Conservation (phyloP, 1,140 invertebrate genomes). For the Bombus confusus region DNA sequence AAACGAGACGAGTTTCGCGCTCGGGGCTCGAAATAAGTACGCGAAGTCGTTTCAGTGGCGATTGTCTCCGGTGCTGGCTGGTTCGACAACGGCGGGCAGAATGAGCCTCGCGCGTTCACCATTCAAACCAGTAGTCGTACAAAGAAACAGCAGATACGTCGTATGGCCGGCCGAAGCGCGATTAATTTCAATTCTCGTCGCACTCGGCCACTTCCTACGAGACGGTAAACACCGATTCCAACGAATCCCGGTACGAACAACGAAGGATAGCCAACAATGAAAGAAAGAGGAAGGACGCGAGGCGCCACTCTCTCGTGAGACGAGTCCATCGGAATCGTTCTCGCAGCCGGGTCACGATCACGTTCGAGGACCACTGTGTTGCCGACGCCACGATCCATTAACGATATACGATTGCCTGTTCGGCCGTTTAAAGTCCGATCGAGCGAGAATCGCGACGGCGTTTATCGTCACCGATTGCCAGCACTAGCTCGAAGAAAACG, state of each 20-base stretch:
- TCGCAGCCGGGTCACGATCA: slow-evolving; percentile 54
- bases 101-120: background rate
- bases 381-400: slow-evolving; percentile 51
- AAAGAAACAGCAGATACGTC: background rate
- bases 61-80: background rate
- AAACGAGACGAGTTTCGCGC: slow-evolving; percentile 8
- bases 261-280: background rate
- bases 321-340: slow-evolving; percentile 57
- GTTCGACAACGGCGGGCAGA: background rate
- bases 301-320: slow-evolving; percentile 49
- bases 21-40: slow-evolving; percentile 12
- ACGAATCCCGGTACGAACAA: slow-evolving; percentile 51
- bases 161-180: background rate
- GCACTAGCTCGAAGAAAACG: background rate
- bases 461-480: background rate
- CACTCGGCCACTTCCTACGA: slow-evolving; percentile 57
- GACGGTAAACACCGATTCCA: slow-evolving; percentile 40
- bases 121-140: slow-evolving; percentile 32
- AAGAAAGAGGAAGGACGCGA: slow-evolving; percentile 21
- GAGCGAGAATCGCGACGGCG: background rate
- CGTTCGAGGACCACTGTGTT: background rate
- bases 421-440: slow-evolving; percentile 3
- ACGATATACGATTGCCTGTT: slow-evolving; percentile 37
- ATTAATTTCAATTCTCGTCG: slow-evolving; percentile 71
- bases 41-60: background rate